Conservation (phyloP, 2,888 invertebrate genomes). For the Drosophila diplacantha region DNA sequence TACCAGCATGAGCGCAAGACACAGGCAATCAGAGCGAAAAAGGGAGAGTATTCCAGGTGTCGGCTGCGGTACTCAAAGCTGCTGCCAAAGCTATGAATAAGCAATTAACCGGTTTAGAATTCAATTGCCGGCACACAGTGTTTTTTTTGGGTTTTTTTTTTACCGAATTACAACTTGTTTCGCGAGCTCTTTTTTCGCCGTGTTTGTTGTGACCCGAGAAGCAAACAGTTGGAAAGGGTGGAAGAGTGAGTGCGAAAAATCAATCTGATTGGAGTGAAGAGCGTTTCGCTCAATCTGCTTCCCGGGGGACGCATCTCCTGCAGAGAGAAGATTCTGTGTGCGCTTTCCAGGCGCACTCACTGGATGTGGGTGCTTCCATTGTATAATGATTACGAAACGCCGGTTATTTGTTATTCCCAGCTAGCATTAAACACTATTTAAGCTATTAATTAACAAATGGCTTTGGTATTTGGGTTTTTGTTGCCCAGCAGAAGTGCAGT, state of each 20-base stretch:
- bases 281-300: background rate
- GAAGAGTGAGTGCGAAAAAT: conserved; percentile 20
- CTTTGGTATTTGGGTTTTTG: background rate
- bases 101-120: conserved; percentile 55
- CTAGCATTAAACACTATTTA: background rate
- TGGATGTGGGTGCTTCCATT: conserved; percentile 4
- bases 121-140: conserved; percentile 20
- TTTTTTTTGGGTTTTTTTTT: background rate
- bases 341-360: conserved; percentile 9
- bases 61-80: conserved; percentile 4
- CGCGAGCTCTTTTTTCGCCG: conserved; percentile 4
- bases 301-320: background rate
- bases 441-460: background rate
- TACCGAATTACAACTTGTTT: conserved; percentile 31
- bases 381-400: conserved; percentile 41
- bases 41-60: conserved; percentile 26
- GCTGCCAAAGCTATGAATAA: background rate
- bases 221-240: background rate
- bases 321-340: background rate
- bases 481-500: background rate
- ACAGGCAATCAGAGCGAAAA: background rate
- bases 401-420: conserved; percentile 4
- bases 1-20: background rate
- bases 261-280: conserved; percentile 23
- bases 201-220: conserved; percentile 17